Evolutionary conservation across 2,113 vertebrate genomes (phyloP).

Genomic region (Hydrochoerus hydrochaeris): DNA sequence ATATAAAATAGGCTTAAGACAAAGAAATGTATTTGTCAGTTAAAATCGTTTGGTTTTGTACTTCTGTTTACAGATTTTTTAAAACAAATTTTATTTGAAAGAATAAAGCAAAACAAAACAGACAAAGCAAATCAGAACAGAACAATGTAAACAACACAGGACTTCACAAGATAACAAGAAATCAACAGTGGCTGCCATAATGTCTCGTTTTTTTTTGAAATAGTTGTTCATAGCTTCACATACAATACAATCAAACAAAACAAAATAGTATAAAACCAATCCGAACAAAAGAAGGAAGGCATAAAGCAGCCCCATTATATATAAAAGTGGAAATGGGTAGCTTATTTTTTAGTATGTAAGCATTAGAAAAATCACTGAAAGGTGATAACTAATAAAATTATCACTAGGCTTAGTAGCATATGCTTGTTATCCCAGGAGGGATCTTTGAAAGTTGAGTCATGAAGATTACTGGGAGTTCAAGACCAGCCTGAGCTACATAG

Average conservation of each 20-base stretch:
- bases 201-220: too few species aligned
- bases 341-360: not conserved
- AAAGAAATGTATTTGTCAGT: not conserved
- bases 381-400: conserved; percentile 27
- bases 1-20: not conserved
- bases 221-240: too few species aligned
- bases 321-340: not conserved
- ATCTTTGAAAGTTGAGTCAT: not conserved
- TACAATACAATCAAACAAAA: not conserved
- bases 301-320: not conserved
- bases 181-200: too few species aligned
- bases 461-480: not conserved
- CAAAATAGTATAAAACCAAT: too few species aligned
- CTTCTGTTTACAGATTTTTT: conserved; percentile 23
- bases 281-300: too few species aligned
- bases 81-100: not conserved
- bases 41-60: conserved; percentile 18
- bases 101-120: too few species aligned
- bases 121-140: too few species aligned
- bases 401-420: not conserved
- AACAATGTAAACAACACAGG: too few species aligned
- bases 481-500: not conserved
- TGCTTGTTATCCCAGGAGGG: not conserved
- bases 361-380: conserved; percentile 31
- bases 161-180: too few species aligned